Percentiles rank a stretch among this genome's conserved stretches.
These are phyloP conservation scores for Argyrosomus japonicus DNA, from an alignment of 2,113 vertebrate genomes.

Conservation along the genomic window DNA sequence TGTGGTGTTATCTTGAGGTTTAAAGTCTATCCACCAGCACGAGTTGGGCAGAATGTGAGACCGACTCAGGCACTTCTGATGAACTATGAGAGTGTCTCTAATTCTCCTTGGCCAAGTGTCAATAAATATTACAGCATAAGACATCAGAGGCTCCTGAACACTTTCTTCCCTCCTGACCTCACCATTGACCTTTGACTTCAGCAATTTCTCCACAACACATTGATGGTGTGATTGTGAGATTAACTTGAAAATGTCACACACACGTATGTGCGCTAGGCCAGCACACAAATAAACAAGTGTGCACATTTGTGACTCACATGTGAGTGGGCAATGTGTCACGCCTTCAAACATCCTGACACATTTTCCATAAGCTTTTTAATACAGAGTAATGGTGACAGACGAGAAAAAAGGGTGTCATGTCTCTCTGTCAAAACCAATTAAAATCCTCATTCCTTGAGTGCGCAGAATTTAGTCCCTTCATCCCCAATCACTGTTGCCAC, in stretches of 20 bases:
- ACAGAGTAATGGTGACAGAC: conserved; percentile 52
- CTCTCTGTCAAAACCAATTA: conserved; percentile 70
- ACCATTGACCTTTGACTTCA: no score
- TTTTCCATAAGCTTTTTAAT: conserved; percentile 49
- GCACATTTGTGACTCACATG: conserved; percentile 33
- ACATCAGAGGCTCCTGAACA: no score
- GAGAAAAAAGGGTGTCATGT: conserved; percentile 51
- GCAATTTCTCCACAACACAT: no score
- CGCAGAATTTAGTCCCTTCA: conserved; percentile 14
- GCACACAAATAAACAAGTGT: conserved; percentile 24
- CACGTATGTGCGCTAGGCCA: no score
- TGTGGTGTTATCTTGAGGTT: no score
- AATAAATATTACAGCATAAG: no score
- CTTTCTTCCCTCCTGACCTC: no score
- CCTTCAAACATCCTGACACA: conserved; percentile 35
- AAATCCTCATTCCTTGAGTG: conserved; percentile 49
- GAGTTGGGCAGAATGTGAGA: no score
- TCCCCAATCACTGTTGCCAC: conserved; percentile 43
- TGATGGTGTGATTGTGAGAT: conserved; percentile 20
- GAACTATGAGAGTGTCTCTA: no score
- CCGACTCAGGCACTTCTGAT: no score
- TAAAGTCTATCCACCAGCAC: no score
- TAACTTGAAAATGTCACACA: conserved; percentile 9
- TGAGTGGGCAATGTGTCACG: conserved; percentile 12
- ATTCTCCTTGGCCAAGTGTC: no score